phyloP scores from a whole-genome alignment of 2,113 vertebrate species.

The Paradisaea rubra region DNA sequence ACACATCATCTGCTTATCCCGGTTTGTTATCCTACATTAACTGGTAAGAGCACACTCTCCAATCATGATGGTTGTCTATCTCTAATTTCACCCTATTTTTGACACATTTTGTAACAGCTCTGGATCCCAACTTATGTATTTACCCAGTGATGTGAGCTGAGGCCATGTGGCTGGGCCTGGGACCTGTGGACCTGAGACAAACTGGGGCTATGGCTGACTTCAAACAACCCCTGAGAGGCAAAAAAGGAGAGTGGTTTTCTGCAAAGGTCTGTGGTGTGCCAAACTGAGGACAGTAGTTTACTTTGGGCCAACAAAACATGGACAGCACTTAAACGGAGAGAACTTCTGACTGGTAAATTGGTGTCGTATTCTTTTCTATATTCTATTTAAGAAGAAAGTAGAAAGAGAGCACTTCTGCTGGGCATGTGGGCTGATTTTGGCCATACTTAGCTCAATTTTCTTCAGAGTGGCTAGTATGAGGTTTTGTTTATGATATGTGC shows the following conservation, averaged over 20 bases:
- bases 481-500: background rate
- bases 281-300: background rate
- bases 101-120: background rate
- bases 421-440: background rate
- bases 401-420: background rate
- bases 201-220: background rate
- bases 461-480: background rate
- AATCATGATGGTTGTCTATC: background rate
- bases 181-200: background rate
- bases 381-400: background rate
- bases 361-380: background rate
- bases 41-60: background rate
- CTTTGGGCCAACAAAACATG: background rate
- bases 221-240: background rate
- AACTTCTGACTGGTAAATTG: background rate
- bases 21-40: background rate
- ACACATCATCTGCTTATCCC: background rate
- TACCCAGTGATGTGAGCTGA: background rate
- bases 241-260: background rate
- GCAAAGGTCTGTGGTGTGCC: background rate
- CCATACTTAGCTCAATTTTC: background rate
- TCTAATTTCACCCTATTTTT: background rate
- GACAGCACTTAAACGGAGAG: background rate
- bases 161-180: background rate
- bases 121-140: background rate